These are phyloP conservation scores for Ceyx cyanopectus DNA, from an alignment of 2,113 vertebrate species.

Conservation along the genomic window DNA sequence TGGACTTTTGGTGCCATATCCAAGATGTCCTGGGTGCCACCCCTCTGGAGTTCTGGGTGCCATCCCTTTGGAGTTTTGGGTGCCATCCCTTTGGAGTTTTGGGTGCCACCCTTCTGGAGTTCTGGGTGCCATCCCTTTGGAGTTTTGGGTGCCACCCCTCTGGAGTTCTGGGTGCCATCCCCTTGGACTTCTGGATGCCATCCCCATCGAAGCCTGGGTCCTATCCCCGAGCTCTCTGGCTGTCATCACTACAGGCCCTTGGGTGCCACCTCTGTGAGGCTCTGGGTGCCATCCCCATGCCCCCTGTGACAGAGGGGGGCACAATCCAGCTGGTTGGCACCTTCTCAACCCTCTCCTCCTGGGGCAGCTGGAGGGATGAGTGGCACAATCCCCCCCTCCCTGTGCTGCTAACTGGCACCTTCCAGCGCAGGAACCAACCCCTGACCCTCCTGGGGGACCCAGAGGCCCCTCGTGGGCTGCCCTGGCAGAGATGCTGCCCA, in stretches of 20 bases:
- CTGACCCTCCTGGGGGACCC: rapidly evolving
- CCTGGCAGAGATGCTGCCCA: rapidly evolving
- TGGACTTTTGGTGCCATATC: rapidly evolving
- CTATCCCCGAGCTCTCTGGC: too few species aligned
- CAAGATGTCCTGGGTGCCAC: rapidly evolving
- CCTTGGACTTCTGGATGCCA: neutral
- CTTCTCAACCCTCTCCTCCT: rapidly evolving
- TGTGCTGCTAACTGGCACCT: rapidly evolving
- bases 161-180: rapidly evolving
- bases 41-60: neutral
- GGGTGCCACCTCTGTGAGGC: rapidly evolving
- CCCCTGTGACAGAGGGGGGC: rapidly evolving
- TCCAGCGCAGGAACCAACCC: rapidly evolving
- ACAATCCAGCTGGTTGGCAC: rapidly evolving
- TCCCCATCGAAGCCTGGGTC: rapidly evolving
- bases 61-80: rapidly evolving
- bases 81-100: too few species aligned
- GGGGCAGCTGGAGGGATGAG: rapidly evolving
- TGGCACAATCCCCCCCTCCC: rapidly evolving
- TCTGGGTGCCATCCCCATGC: neutral
- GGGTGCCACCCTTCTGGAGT: neutral
- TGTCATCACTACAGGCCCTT: rapidly evolving
- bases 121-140: rapidly evolving
- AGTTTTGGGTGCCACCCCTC: rapidly evolving
- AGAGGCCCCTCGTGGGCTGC: rapidly evolving